phyloP scores from a whole-genome alignment of 2,888 invertebrate genomes.

The Megamerina dolium region DNA sequence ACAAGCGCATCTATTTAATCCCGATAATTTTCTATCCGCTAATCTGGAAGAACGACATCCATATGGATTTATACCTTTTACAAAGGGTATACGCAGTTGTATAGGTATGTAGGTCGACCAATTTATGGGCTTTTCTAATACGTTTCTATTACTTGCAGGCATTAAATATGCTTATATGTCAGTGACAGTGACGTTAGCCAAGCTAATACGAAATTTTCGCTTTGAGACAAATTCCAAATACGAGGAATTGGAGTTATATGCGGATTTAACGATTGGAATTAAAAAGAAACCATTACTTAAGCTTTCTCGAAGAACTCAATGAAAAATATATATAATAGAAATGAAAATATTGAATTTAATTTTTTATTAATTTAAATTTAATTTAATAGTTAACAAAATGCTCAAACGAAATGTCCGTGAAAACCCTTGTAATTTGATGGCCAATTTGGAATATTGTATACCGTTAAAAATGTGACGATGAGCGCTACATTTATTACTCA shows the following conservation, averaged over 20 bases:
- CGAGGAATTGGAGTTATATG: constrained; percentile 18
- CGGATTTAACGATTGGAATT: constrained; percentile 14
- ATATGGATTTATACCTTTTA: constrained; percentile 31
- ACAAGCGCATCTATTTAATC: constrained; percentile 25
- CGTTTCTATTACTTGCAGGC: too few species aligned
- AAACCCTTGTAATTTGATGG: too few species aligned
- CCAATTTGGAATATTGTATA: too few species aligned
- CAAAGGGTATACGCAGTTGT: constrained; percentile 30
- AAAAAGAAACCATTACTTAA: constrained; percentile 17
- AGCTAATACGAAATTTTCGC: constrained; percentile 20
- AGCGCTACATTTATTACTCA: too few species aligned
- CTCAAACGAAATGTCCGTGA: too few species aligned
- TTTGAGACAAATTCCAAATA: constrained; percentile 19
- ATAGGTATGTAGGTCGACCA: constrained; percentile 21
- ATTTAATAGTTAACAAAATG: too few species aligned
- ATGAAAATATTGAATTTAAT: too few species aligned
- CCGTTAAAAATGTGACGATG: too few species aligned
- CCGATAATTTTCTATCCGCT: constrained; percentile 27
- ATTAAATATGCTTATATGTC: constrained; percentile 24
- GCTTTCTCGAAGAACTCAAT: too few species aligned
- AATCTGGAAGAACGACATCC: constrained; percentile 24
- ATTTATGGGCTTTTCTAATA: too few species aligned
- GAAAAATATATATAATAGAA: too few species aligned
- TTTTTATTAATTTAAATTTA: too few species aligned
- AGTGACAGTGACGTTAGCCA: constrained; percentile 18